These are phyloP conservation scores for Rotaria socialis DNA, from an alignment of 2,888 invertebrate species.

Conservation along the genomic window DNA sequence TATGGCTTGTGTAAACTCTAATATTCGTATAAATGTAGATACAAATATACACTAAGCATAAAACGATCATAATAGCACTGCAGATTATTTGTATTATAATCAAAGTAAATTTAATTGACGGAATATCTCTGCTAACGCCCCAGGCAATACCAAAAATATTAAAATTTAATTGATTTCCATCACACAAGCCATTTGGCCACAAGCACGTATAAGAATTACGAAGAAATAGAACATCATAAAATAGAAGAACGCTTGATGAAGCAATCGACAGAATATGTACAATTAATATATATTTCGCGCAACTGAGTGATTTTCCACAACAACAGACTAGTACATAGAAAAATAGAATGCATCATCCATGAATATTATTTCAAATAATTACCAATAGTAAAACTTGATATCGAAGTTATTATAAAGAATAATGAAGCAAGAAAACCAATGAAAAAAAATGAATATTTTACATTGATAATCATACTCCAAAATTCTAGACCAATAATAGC, in stretches of 20 bases:
- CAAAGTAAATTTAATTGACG: background rate
- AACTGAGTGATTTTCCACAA: background rate
- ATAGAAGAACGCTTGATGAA: background rate
- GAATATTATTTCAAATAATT: background rate
- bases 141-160: background rate
- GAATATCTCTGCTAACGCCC: background rate
- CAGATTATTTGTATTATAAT: background rate
- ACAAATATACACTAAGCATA: background rate
- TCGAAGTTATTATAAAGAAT: background rate
- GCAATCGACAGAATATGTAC: background rate
- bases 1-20: background rate
- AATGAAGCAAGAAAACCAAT: background rate
- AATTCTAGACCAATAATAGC: background rate
- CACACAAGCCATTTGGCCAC: background rate
- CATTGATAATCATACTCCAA: background rate
- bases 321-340: background rate
- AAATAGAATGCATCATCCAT: too few species aligned
- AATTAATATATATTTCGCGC: background rate
- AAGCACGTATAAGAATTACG: background rate
- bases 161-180: background rate
- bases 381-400: background rate
- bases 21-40: background rate
- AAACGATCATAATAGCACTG: background rate
- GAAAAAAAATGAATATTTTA: slow-evolving; percentile 14
- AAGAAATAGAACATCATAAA: background rate